These are phyloP conservation scores for Spilarctia lutea DNA, from an alignment of 2,888 invertebrate genomes.

Conservation along the genomic window DNA sequence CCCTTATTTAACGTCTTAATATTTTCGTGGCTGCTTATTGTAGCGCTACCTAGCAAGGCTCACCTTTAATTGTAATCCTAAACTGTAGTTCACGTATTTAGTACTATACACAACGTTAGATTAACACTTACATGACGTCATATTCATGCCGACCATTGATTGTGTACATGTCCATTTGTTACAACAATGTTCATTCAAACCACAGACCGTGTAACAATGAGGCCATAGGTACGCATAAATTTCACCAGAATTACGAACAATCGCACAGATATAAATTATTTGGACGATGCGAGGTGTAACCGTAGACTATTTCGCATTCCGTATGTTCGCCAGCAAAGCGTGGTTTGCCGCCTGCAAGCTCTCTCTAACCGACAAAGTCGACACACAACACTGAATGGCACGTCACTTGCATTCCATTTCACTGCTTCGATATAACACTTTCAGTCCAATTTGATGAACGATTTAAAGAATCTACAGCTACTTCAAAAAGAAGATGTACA, in stretches of 20 bases:
- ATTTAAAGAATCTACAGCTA: conserved; percentile 50
- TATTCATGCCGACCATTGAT: not conserved
- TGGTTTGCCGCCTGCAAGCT: conserved; percentile 72
- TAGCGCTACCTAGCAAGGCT: not conserved
- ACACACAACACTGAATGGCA: conserved; percentile 68
- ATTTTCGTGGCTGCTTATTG: not conserved
- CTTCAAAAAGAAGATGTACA: conserved; percentile 29
- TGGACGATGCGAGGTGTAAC: conserved; percentile 67
- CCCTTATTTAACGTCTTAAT: not conserved
- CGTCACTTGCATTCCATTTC: conserved; percentile 75
- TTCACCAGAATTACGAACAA: conserved; percentile 40
- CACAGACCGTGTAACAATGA: conserved; percentile 32
- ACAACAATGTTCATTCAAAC: conserved; percentile 16
- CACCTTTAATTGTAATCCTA: not conserved
- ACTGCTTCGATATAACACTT: conserved; percentile 69
- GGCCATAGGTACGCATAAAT: conserved; percentile 41
- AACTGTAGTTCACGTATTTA: not conserved
- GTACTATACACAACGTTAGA: not conserved
- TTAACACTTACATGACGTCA: not conserved
- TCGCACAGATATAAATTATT: conserved; percentile 68
- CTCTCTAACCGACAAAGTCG: conserved; percentile 66
- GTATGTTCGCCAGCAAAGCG: conserved; percentile 67
- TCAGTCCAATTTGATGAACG: conserved; percentile 57
- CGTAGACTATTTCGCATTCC: conserved; percentile 76
- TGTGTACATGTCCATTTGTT: conserved; percentile 7